Percentiles rank a stretch among this genome's conserved stretches.
phyloP scores from a whole-genome alignment of 2,797 vertebrate species.

The Siniperca scherzeri region DNA sequence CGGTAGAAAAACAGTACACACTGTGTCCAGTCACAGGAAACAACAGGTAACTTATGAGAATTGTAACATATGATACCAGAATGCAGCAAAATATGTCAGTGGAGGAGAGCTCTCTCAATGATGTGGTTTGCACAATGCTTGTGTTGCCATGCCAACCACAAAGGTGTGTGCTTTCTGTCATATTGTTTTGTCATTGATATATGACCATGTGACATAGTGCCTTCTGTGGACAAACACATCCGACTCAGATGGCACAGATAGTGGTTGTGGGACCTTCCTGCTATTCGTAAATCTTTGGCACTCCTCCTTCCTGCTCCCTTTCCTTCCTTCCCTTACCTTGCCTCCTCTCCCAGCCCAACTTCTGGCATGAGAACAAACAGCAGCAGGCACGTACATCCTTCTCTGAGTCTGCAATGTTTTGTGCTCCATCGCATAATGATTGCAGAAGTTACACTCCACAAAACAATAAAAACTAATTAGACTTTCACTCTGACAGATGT shows the following conservation, averaged over 20 bases:
- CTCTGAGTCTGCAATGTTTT: constrained; percentile 49
- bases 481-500: constrained; percentile 42
- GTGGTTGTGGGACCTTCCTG: constrained; percentile 73
- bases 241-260: constrained; percentile 72
- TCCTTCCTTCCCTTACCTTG: constrained; percentile 71
- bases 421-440: constrained; percentile 56
- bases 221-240: constrained; percentile 56
- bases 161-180: constrained; percentile 2
- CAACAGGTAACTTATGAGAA: constrained; percentile 59
- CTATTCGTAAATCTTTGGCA: constrained; percentile 67
- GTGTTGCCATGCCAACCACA: constrained; percentile 18
- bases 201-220: constrained; percentile 32
- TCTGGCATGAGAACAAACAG: constrained; percentile 79
- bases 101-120: not conserved
- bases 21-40: constrained; percentile 55
- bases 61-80: constrained; percentile 21
- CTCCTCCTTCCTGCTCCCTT: constrained; percentile 77
- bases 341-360: constrained; percentile 48
- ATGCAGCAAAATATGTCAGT: not conserved
- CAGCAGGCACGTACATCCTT: constrained; percentile 63
- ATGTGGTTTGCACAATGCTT: not conserved
- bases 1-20: constrained; percentile 55
- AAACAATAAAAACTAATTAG: constrained; percentile 52
- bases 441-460: constrained; percentile 49
- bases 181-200: constrained; percentile 9